Base-by-base conservation (phyloP, 2,113 vertebrate genomes). In the Ceratotherium simum region DNA sequence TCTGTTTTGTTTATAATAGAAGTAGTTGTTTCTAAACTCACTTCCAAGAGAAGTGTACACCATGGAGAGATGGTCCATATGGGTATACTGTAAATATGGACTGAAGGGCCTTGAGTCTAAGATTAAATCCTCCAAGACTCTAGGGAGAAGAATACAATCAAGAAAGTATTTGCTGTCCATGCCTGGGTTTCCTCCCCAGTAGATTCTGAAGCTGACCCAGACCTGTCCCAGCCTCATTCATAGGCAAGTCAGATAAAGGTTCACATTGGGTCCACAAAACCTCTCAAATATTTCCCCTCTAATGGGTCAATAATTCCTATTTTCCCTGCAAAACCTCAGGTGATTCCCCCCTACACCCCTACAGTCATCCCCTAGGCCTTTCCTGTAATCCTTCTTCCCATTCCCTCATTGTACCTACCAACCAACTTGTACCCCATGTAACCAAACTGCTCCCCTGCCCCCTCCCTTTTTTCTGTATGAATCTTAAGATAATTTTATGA, bases 401-500 rank as follows among this genome's bases (percentile, higher is more conserved):
- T 94, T 84, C 36, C 73, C 33, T 62, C 20, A 70, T 31, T 51
- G 17, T 80, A 42, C 31, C 16, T 69, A 67, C 51, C 27, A 51
- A 73, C 51, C 69, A 88, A 73, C 58, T 83, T 76, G 17, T 33
- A 79, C 51, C 8, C 5, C 60, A 58, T 39, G 58, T 60, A 82
- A 48, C 13, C 51, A 70, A 96, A 89, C 65, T n/a, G 17, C 9
- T 75, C 58, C n/a, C n/a, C 21, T 39, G 10, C 6, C 46, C 10
- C 18, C 13, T 27, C 65, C 16, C 12, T 80, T 80, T 83, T 90
- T 36, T 58, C 81, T 87, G 10, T 72, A 36, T 95, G 64, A 95
- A 75, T 83, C 83, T 94, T 64, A 62, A 12, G 31, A 72, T 75
- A 79, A 51, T 90, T 90, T 80, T 84, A 58, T 51, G 80, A 98